phyloP scores from a whole-genome alignment of 2,113 vertebrate species.

The Fregetta grallaria region DNA sequence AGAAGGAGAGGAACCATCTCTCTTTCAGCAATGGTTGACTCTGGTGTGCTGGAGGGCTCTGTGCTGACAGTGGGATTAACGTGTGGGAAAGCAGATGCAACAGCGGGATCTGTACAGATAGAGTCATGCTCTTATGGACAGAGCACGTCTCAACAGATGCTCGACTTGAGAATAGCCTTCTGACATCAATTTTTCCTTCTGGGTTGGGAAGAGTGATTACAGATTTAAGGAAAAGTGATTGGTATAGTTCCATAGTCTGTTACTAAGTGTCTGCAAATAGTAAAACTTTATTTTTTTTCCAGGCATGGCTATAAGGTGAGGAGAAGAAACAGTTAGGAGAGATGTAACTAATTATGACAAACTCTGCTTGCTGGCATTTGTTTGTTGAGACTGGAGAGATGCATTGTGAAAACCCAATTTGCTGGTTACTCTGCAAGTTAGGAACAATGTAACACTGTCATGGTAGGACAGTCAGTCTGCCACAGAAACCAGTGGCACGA shows the following conservation, averaged over 20 bases:
- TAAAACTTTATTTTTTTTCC: background rate
- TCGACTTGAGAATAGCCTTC: background rate
- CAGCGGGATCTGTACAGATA: background rate
- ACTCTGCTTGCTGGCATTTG: background rate
- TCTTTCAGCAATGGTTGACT: background rate
- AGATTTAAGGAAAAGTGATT: background rate
- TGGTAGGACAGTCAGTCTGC: background rate
- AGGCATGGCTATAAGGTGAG: background rate
- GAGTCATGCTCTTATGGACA: background rate
- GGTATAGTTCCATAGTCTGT: background rate
- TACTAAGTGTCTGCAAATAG: background rate
- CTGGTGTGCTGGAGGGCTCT: background rate
- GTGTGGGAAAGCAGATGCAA: background rate
- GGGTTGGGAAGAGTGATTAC: background rate
- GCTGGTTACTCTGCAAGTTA: background rate
- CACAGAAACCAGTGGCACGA: background rate
- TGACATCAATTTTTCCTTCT: background rate
- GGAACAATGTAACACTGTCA: accelerated
- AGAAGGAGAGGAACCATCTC: background rate
- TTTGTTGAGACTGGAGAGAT: background rate
- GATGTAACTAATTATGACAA: background rate
- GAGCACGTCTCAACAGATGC: background rate
- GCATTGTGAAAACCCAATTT: background rate
- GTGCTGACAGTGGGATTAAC: background rate
- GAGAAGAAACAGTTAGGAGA: background rate